Evolutionary conservation across 2,113 vertebrate genomes (phyloP), one percentile per base, ranked within the genome.

Genomic region (Phrynosoma blainvillii): DNA sequence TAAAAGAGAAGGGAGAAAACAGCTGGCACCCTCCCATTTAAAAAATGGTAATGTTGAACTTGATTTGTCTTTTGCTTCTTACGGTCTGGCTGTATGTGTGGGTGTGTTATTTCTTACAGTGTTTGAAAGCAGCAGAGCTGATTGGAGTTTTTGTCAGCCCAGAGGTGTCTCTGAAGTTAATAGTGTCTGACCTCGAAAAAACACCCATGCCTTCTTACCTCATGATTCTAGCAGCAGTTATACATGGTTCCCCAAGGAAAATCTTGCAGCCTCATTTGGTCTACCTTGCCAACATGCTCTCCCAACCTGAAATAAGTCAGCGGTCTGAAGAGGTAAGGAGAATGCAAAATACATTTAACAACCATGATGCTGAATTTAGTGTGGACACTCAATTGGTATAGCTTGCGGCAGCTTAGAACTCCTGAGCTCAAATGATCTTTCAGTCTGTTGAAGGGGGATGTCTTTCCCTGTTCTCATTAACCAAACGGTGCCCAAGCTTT

Each of bases 71-170:
- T 75, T 85, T 84, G 84, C 66, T 79, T 87, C 88, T 87, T 56
- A 85, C 79, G 86, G 87, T 82, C n/a, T 73, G 42, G 11, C 89
- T 12, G 65, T 66, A 1, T 86, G 5, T 85, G 76, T 3, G 11
- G 84, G 2, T 62, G 4, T 56, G 13, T 90, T 90, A 27, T 88
- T 88, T 73, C 79, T 88, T 74, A 6, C 95, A 99, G 99, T 96
- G 97, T 91, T 82, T 95, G 81, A 96, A 96, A 89, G 97, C 98
- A 0, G 98, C 98, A 1, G 96, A 97, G 93, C 93, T 99, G 71
- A 89, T 99, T 11, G 99, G 99, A 30, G 96, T 84, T 0, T 99
- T 99, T 86, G 98, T 99, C 79, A 97, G 89, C 92, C 98, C 98
- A 0, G 97, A 96, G 1, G 98, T 98, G 40, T 98, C 97, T 12